Evolutionary conservation across 23 tunicate genomes (phyloP), one percentile per base, ranked within the genome.

Genomic region (Halocynthia roretzi): DNA sequence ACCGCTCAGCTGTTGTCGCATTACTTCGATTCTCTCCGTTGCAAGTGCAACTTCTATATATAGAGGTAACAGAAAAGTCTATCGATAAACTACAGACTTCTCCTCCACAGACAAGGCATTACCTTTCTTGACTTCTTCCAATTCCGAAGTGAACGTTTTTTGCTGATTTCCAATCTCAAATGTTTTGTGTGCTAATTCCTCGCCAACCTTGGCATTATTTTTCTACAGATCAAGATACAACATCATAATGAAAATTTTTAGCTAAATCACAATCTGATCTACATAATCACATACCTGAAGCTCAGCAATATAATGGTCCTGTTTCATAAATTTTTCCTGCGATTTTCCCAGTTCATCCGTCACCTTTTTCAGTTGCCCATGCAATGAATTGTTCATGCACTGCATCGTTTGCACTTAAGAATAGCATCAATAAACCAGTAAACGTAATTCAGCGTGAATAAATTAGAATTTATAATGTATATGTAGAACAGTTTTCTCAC

Each of bases 21-120:
- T 65, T 6, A 17, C 20, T 18, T 84, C 88, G 52, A 89, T 84
- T 76, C 84, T 89, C 70, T 70, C 72, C 67, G 84, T 22, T 6
- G 96, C 96, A 44, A 80, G 68, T 15, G 80, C 77, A 8, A 89
- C 96, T 68, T 89, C 96, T 75, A 50, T 54, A 54, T 53, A 54
- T 8, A 74, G 4, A 31, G 4, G 44, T 31, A 31, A 31, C 44
- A 31, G 44, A 31, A 31, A 31, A 31, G 44, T 0, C 44, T 31
- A 31, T 31, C 44, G 44, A 31, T 0, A 31, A 31, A 31, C 44
- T 31, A 31, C 44, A 31, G 44, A 31, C 44, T 31, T 31, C 4
- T 4, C 44, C 44, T 31, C 4, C 44, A 31, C 44, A 31, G 44
- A 31, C 44, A 31, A 31, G 44, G 44, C 1, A 4, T 31, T 31